phyloP scores from a whole-genome alignment of 2,888 invertebrate genomes.

The Mechanitis messenoides region DNA sequence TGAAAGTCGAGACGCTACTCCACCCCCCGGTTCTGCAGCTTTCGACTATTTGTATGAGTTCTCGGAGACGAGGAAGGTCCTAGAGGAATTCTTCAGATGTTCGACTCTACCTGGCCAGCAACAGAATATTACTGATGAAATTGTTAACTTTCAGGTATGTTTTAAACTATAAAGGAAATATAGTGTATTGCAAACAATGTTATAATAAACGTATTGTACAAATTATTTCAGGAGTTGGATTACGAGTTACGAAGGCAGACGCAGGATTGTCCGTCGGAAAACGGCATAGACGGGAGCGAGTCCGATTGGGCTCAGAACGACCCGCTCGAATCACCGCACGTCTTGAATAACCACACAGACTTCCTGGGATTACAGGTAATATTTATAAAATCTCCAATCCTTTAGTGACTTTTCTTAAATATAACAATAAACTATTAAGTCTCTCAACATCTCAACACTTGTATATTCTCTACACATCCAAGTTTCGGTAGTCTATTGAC shows the following conservation, averaged over 20 bases:
- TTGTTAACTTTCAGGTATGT: conserved; percentile 66
- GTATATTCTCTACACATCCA: no score
- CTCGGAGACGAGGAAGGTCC: conserved; percentile 92
- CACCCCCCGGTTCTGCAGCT: conserved; percentile 75
- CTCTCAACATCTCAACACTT: no score
- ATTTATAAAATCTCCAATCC: not conserved
- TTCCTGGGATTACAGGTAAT: conserved; percentile 75
- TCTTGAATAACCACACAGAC: conserved; percentile 74
- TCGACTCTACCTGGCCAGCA: conserved; percentile 72
- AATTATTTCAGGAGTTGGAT: conserved; percentile 79
- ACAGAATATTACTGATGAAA: conserved; percentile 56
- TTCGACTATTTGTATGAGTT: conserved; percentile 95
- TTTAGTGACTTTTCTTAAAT: not conserved
- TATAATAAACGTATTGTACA: not conserved
- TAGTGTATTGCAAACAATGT: not conserved
- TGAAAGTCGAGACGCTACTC: conserved; percentile 66
- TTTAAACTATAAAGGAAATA: conserved; percentile 9
- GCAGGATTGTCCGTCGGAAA: conserved; percentile 73
- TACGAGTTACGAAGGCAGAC: conserved; percentile 85
- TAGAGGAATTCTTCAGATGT: conserved; percentile 94
- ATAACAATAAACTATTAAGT: not conserved
- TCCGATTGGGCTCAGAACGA: conserved; percentile 55
- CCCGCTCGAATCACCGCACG: conserved; percentile 75
- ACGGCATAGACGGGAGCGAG: conserved; percentile 73
- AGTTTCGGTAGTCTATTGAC: no score